phyloP scores from a whole-genome alignment of 2,888 invertebrate genomes.

The Cryptops parisi region DNA sequence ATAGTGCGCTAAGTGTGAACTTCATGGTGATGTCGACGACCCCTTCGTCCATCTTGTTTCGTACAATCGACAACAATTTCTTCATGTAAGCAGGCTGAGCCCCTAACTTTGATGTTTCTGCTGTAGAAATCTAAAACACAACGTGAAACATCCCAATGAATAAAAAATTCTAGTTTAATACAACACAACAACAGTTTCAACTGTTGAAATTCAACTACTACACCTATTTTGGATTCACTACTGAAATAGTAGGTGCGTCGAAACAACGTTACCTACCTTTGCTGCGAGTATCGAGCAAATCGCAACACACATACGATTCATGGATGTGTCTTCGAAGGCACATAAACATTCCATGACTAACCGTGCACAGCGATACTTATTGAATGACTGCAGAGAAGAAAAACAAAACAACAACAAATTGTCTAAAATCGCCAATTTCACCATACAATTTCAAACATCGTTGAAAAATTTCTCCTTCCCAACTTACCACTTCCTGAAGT shows the following conservation, averaged over 20 bases:
- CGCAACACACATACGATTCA: slow-evolving; percentile 64
- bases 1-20: slow-evolving; percentile 57
- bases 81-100: slow-evolving; percentile 50
- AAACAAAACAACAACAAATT: neutral
- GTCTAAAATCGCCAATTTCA: neutral
- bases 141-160: no score
- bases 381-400: slow-evolving; percentile 35
- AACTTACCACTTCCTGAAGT: slow-evolving; percentile 46
- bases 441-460: neutral
- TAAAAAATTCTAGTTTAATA: no score
- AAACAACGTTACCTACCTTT: slow-evolving; percentile 27
- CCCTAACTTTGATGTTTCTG: slow-evolving; percentile 50
- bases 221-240: no score
- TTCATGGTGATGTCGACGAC: slow-evolving; percentile 52
- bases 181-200: neutral
- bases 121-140: slow-evolving; percentile 45
- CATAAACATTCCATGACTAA: slow-evolving; percentile 56
- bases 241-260: no score
- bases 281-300: slow-evolving; percentile 55
- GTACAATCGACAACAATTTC: slow-evolving; percentile 48
- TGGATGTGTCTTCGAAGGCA: slow-evolving; percentile 49
- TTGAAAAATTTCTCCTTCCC: neutral
- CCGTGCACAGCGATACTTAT: slow-evolving; percentile 49
- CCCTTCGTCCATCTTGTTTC: slow-evolving; percentile 37
- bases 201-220: slow-evolving; percentile 12